Percentiles rank a stretch among this genome's conserved stretches.
These are phyloP conservation scores for Troides oblongomaculatus DNA, from an alignment of 2,888 invertebrate species.

Conservation along the genomic window DNA sequence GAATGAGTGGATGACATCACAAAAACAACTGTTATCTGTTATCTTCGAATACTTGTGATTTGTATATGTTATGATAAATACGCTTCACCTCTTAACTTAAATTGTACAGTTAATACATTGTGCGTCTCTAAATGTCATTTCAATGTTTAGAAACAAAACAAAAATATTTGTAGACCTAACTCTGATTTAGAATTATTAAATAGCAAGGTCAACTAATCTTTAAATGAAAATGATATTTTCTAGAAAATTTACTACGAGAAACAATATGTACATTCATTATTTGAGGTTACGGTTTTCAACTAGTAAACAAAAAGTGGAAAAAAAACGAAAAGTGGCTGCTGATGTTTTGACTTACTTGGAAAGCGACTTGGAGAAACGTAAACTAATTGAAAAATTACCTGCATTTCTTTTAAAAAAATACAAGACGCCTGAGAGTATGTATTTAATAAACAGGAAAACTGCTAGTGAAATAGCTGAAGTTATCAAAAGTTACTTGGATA, in stretches of 20 bases:
- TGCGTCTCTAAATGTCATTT: no score
- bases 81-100: no score
- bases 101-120: no score
- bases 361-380: conserved; percentile 50
- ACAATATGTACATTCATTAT: conserved; percentile 4
- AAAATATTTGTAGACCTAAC: neutral
- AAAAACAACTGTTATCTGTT: no score
- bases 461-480: conserved; percentile 61
- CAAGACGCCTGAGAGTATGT: conserved; percentile 62
- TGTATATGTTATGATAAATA: no score
- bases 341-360: conserved; percentile 63
- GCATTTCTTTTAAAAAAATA: conserved; percentile 61
- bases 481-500: conserved; percentile 53
- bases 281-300: conserved; percentile 53
- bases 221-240: conserved; percentile 7
- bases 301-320: conserved; percentile 46
- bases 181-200: neutral
- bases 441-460: conserved; percentile 62
- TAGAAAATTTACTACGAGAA: conserved; percentile 1
- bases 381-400: conserved; percentile 57
- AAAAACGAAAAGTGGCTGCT: conserved; percentile 48
- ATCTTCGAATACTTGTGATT: no score
- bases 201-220: neutral
- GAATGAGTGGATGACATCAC: no score
- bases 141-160: neutral